A percentile compares a stretch with the other conserved stretches of the same genome.
Evolutionary conservation across 2,888 invertebrate genomes (phyloP).

Genomic region (Melitaea athalia): DNA sequence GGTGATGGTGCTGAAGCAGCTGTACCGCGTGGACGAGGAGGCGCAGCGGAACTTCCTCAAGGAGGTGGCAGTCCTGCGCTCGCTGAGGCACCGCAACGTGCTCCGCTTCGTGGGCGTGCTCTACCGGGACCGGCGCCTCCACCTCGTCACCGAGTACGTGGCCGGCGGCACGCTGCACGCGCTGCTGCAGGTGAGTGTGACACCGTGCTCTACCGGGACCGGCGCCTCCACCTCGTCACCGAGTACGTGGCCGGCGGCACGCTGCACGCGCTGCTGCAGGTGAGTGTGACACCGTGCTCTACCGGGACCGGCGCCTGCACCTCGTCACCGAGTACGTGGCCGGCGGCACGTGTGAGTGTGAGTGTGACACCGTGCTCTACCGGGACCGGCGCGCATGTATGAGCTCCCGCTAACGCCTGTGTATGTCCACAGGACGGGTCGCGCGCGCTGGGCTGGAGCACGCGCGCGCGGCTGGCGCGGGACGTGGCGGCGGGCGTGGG

Average conservation of each 20-base stretch:
- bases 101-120: constrained; percentile 95
- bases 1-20: constrained; percentile 97
- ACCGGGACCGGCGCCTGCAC: too few species aligned
- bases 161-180: constrained; percentile 95
- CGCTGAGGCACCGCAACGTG: constrained; percentile 94
- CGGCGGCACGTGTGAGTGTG: too few species aligned
- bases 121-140: constrained; percentile 95
- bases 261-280: background rate
- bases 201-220: too few species aligned
- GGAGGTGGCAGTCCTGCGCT: constrained; percentile 96
- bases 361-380: too few species aligned
- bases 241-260: too few species aligned
- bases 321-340: too few species aligned
- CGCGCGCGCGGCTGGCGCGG: constrained; percentile 91
- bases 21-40: constrained; percentile 96
- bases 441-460: constrained; percentile 84
- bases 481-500: constrained; percentile 97
- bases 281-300: too few species aligned
- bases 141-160: constrained; percentile 96
- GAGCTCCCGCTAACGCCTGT: too few species aligned
- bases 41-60: constrained; percentile 97
- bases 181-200: constrained; percentile 85
- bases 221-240: too few species aligned
- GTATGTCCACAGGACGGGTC: constrained; percentile 38
- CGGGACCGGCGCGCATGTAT: too few species aligned